These are phyloP conservation scores for Aphrophora alni DNA, from an alignment of 2,888 invertebrate species.

Conservation along the genomic window DNA sequence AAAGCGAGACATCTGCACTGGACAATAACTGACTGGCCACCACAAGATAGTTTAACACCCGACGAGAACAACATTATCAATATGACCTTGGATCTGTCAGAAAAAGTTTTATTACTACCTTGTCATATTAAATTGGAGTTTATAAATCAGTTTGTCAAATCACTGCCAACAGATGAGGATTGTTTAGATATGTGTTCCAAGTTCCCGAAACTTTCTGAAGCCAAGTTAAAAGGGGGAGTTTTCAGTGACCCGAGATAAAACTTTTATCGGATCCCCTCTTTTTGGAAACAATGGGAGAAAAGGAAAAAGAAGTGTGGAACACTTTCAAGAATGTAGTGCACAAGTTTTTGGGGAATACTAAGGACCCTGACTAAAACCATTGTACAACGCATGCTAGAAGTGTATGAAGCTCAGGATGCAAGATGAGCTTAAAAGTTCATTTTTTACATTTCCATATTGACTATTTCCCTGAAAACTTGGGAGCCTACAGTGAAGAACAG, in stretches of 20 bases:
- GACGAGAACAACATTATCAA: too few relatives aligned
- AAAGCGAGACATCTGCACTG: conserved; percentile 49
- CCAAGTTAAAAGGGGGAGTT: conserved; percentile 33
- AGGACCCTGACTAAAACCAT: conserved; percentile 40
- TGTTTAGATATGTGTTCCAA: too few relatives aligned
- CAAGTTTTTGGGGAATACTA: conserved; percentile 40
- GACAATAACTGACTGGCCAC: conserved; percentile 44
- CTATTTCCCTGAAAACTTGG: background rate
- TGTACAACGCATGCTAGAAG: background rate
- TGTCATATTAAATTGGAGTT: too few relatives aligned
- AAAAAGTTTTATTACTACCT: too few relatives aligned
- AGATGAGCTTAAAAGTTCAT: too few relatives aligned
- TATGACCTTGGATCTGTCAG: conserved; percentile 25
- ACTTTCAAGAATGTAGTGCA: too few relatives aligned
- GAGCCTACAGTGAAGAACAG: background rate
- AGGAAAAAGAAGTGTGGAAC: conserved; percentile 38
- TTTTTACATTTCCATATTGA: too few relatives aligned
- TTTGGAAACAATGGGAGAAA: too few relatives aligned
- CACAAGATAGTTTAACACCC: background rate
- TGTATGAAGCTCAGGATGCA: conserved; percentile 1
- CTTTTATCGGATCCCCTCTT: conserved; percentile 32
- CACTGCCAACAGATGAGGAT: conserved; percentile 4
- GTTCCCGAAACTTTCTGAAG: conserved; percentile 36
- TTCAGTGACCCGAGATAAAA: background rate
- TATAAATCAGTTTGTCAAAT: too few relatives aligned